Conservation (phyloP, 2,888 invertebrate genomes). For the Smittia aterrima region DNA sequence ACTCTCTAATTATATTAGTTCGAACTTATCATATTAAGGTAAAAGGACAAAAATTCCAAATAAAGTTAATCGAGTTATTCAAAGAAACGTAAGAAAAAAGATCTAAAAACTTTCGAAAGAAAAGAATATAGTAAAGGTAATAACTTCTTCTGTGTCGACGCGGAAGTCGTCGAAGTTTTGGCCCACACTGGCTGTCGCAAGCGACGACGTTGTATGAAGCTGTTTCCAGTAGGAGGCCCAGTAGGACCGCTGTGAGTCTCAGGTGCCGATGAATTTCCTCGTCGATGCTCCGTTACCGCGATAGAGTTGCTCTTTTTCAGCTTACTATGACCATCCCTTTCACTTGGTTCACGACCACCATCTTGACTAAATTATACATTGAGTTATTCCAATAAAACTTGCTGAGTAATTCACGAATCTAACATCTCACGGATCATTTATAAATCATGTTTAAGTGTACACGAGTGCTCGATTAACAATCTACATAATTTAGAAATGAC, state of each 20-base stretch:
- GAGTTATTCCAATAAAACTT: constrained; percentile 8
- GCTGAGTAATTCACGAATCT: neutral
- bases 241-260: constrained; percentile 55
- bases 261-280: constrained; percentile 54
- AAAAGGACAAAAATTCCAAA: neutral
- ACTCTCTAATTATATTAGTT: neutral
- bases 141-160: constrained; percentile 46
- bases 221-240: constrained; percentile 46
- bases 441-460: neutral
- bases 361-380: constrained; percentile 43
- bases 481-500: neutral
- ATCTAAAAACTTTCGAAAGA: neutral
- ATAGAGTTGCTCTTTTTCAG: constrained; percentile 38
- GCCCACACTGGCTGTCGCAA: constrained; percentile 81
- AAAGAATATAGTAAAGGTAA: constrained; percentile 26
- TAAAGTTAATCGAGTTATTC: neutral
- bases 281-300: constrained; percentile 32
- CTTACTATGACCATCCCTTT: constrained; percentile 43
- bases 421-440: neutral
- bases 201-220: constrained; percentile 68
- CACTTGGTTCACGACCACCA: constrained; percentile 36
- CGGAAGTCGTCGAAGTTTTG: constrained; percentile 67
- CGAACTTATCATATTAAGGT: neutral
- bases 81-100: neutral
- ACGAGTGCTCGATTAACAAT: too few relatives aligned